Evolutionary conservation across 2,888 invertebrate species (phyloP).

Genomic region (Meganola albula): DNA sequence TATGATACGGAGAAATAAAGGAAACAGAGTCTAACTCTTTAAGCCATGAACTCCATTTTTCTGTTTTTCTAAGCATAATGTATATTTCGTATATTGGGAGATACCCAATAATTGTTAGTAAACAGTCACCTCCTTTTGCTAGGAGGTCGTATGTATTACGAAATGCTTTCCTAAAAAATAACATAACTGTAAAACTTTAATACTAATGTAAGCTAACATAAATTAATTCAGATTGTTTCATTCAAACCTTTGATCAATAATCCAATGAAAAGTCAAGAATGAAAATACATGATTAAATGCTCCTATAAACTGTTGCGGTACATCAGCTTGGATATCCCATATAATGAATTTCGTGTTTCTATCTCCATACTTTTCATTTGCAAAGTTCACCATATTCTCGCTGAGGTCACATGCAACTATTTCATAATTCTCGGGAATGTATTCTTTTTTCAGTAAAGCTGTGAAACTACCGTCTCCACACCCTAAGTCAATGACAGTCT

Average conservation of each 20-base stretch:
- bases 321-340: neutral
- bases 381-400: neutral
- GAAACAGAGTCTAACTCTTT: too few relatives aligned
- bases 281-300: constrained; percentile 3
- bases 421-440: neutral
- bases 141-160: too few relatives aligned
- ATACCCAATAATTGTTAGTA: neutral
- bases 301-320: constrained; percentile 1
- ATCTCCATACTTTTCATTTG: neutral
- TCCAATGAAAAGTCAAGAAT: constrained; percentile 3
- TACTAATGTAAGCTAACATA: neutral
- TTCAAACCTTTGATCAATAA: constrained; percentile 1
- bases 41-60: neutral
- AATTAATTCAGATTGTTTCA: neutral
- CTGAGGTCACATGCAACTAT: neutral
- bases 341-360: neutral
- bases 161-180: too few relatives aligned
- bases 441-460: neutral
- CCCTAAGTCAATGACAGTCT: neutral
- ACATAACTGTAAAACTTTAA: neutral
- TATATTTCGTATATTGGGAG: neutral
- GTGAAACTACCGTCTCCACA: neutral
- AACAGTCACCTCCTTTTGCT: too few relatives aligned
- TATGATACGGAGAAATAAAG: neutral
- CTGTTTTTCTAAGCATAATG: neutral